phyloP scores from a whole-genome alignment of 92 coral and sea anemone genomes.

The Parazoanthus swiftii region DNA sequence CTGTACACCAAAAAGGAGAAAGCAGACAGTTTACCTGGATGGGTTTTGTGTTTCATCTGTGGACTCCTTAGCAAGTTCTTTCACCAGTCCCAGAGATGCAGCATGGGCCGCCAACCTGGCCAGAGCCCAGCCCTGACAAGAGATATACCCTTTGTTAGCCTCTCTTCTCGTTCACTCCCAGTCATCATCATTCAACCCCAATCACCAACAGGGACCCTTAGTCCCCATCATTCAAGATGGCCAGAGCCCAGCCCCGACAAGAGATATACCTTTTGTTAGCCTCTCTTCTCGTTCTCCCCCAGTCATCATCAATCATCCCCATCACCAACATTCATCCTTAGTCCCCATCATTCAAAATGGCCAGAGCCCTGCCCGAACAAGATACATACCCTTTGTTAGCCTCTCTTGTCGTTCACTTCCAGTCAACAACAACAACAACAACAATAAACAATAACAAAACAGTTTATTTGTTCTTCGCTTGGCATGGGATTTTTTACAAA shows the following conservation, averaged over 20 bases:
- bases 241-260: slow-evolving; percentile 89
- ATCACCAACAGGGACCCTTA: too few species aligned
- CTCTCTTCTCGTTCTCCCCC: not conserved
- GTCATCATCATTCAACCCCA: too few species aligned
- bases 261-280: not conserved
- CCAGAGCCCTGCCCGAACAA: too few species aligned
- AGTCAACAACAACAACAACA: too few species aligned
- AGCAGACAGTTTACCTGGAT: slow-evolving; percentile 7
- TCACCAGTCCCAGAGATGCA: slow-evolving; percentile 75
- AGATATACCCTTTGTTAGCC: not conserved
- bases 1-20: not conserved
- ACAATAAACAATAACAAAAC: too few species aligned
- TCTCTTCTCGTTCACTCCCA: not conserved
- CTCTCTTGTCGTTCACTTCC: too few species aligned
- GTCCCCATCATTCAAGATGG: slow-evolving; percentile 23
- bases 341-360: too few species aligned
- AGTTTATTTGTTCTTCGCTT: too few species aligned
- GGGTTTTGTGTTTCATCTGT: slow-evolving; percentile 21
- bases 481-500: too few species aligned
- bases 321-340: too few species aligned
- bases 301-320: too few species aligned
- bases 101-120: slow-evolving; percentile 92
- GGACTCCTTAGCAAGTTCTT: slow-evolving; percentile 51
- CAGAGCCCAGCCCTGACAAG: slow-evolving; percentile 86
- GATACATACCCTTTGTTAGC: too few species aligned